Base-by-base conservation (phyloP, 2,113 vertebrate species). In the Pedionomus torquatus region DNA sequence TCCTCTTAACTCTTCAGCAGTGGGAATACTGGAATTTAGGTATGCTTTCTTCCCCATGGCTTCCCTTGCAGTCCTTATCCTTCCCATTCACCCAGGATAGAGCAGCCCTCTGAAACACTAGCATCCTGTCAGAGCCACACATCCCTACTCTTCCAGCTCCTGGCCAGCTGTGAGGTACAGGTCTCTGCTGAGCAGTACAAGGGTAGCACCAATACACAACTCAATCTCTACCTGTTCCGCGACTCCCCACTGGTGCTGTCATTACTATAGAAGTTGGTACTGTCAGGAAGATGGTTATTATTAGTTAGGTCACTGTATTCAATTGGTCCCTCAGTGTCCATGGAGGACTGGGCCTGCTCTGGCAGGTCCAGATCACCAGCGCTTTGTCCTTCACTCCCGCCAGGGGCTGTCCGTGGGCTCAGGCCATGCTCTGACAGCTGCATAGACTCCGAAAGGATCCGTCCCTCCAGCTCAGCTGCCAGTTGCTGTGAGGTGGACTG, bases 151-250 rank as follows among this genome's bases (percentile, higher is more conserved):
- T 95, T 96, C 92, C 95, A 97, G 91, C 93, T 98, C 96, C 97
- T 93, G 96, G 98, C 94, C 97, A 98, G 96, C 91, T 97, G 95
- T 98, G 98, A 98, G 98, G 97, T 98, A 98, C 96, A 83, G 54
- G 97, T 97, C 97, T 98, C 96, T 97, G 97, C 95, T 97, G 97
- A 95, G 98, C 89, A 96, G 98, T 97, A 97, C 66, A 95, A 97
- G 94, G 97, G 97, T 97, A 97, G 98, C 96, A 95, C 96, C 97
- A 96, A 97, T 81, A 97, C 88, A 88, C 87, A 81, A 61, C 71
- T 84, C 87, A 94, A 95, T 54, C 96, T 98, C 98, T 98, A 98
- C 98, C 98, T 98, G 97, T 98, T 98, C 87, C 96, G 97, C 0
- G 98, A 97, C 93, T 98, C 98, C 97, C 98, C 97, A 31, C 93